Evolutionary conservation across 2,113 vertebrate species (phyloP).

Genomic region (Lycaon pictus): DNA sequence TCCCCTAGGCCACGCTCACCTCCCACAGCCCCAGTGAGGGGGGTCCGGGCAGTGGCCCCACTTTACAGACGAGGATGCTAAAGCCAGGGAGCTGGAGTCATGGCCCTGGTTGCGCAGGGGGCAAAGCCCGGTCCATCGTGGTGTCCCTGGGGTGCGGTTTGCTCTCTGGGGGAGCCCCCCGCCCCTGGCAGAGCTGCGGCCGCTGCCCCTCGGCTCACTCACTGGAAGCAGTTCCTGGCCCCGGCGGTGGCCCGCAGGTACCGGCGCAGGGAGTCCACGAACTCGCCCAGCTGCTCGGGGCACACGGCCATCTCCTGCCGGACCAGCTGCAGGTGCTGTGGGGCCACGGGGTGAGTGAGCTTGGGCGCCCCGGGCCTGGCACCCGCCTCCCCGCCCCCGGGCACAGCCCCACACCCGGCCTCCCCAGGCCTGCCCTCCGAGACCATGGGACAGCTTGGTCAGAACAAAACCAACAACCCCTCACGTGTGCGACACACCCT

Average conservation of each 20-base stretch:
- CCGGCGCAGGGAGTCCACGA: conserved; percentile 95
- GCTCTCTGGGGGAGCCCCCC: background rate
- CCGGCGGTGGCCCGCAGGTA: conserved; percentile 95
- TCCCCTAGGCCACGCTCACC: accelerated
- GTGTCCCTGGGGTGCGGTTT: accelerated
- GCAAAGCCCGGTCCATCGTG: accelerated
- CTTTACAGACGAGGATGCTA: background rate
- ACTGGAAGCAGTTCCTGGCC: conserved; percentile 96
- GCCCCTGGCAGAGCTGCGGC: background rate
- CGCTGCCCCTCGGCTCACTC: conserved; percentile 78
- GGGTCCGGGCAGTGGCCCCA: background rate
- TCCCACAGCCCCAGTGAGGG: background rate
- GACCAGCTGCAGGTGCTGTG: conserved; percentile 94
- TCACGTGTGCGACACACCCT: background rate
- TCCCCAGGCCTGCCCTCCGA: background rate
- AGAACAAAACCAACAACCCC: background rate
- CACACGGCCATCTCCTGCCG: conserved; percentile 96
- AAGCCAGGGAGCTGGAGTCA: background rate
- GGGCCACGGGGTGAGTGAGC: background rate
- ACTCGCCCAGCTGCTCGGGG: conserved; percentile 95
- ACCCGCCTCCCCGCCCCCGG: accelerated
- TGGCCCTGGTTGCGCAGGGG: accelerated
- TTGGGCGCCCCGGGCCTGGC: background rate
- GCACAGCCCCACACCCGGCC: background rate
- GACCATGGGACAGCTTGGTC: no score